Evolutionary conservation across 1,140 invertebrate genomes (phyloP).

Genomic region (Trachymyrmex septentrionalis): DNA sequence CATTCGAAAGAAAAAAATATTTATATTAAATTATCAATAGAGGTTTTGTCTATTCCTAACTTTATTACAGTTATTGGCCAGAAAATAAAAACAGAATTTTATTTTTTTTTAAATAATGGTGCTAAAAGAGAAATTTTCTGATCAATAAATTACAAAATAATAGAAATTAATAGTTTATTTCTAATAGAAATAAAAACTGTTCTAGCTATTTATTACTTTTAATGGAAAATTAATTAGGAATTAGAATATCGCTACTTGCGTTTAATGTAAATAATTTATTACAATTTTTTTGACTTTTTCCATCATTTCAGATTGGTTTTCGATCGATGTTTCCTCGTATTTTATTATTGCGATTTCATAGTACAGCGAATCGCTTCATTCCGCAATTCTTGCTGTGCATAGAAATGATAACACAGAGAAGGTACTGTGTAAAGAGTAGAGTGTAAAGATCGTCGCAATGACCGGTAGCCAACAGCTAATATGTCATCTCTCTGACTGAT

Average conservation of each 20-base stretch:
- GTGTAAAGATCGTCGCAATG: slow-evolving; percentile 18
- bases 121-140: not conserved
- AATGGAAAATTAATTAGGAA: not conserved
- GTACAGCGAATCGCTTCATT: not conserved
- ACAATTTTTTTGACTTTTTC: not conserved
- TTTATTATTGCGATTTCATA: slow-evolving; percentile 1
- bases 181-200: too few species aligned
- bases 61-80: not conserved
- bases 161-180: slow-evolving; percentile 5
- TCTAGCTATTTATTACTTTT: not conserved
- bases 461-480: slow-evolving; percentile 63
- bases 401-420: not conserved
- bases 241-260: not conserved
- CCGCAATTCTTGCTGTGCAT: not conserved
- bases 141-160: not conserved
- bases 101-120: not conserved
- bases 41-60: not conserved
- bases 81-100: not conserved
- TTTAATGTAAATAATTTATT: slow-evolving; percentile 5
- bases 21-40: not conserved
- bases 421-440: not conserved
- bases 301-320: not conserved
- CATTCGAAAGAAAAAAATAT: not conserved
- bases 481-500: slow-evolving; percentile 68
- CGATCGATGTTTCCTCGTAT: not conserved